These are phyloP conservation scores for Brachionus rotundiformis DNA, from an alignment of 1,140 invertebrate species.

Conservation along the genomic window DNA sequence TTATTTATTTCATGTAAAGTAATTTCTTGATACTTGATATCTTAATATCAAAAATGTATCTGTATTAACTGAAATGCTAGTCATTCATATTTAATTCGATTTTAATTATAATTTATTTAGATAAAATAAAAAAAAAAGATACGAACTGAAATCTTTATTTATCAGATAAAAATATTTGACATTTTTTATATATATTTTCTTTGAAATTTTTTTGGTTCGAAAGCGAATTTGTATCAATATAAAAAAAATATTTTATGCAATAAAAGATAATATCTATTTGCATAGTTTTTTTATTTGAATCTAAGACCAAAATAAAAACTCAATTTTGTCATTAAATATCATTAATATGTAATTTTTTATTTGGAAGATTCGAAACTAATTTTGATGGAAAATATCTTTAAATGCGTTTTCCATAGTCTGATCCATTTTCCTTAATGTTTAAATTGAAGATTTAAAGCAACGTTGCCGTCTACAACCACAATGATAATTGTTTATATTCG, in stretches of 20 bases:
- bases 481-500: too few species aligned
- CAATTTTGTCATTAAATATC: not conserved
- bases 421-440: too few species aligned
- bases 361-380: too few species aligned
- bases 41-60: not conserved
- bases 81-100: not conserved
- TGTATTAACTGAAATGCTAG: not conserved
- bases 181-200: not conserved
- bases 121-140: not conserved
- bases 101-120: slow-evolving; percentile 9
- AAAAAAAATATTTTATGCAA: not conserved
- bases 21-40: not conserved
- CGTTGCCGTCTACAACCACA: too few species aligned
- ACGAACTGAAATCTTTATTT: not conserved
- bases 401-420: too few species aligned
- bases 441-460: too few species aligned
- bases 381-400: too few species aligned
- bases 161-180: not conserved
- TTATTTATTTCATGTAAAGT: not conserved
- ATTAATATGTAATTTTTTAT: not conserved
- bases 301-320: not conserved
- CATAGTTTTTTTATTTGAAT: not conserved
- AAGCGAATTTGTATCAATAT: not conserved
- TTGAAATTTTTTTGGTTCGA: not conserved
- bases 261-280: not conserved